Evolutionary conservation across 1,140 invertebrate species (phyloP).

Genomic region (Ephestia elutella): DNA sequence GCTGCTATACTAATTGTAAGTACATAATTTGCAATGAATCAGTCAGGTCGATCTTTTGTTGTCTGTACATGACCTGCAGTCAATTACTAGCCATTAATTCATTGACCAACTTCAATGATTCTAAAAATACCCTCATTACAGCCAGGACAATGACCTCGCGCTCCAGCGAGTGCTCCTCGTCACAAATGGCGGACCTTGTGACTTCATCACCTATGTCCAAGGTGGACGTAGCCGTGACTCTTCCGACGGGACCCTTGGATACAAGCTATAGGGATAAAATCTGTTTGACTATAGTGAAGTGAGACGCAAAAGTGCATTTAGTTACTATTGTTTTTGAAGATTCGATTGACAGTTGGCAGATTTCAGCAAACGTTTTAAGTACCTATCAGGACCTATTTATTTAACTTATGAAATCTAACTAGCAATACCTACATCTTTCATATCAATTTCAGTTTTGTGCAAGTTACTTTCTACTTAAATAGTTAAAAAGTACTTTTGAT

Average conservation of each 20-base stretch:
- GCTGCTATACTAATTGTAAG: conserved; percentile 66
- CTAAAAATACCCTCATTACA: conserved; percentile 18
- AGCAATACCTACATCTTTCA: too few relatives aligned
- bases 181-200: conserved; percentile 54
- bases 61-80: neutral
- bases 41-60: too few relatives aligned
- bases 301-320: conserved; percentile 3
- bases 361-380: too few relatives aligned
- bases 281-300: conserved; percentile 64
- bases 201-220: conserved; percentile 53
- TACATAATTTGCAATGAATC: conserved; percentile 9
- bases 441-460: too few relatives aligned
- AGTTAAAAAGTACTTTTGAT: too few relatives aligned
- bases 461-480: too few relatives aligned
- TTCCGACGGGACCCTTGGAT: conserved; percentile 49
- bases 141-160: conserved; percentile 64
- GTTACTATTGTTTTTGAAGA: neutral
- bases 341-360: neutral
- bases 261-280: conserved; percentile 63
- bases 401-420: too few relatives aligned
- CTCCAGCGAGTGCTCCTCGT: conserved; percentile 61
- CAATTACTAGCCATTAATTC: neutral
- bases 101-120: neutral
- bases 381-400: too few relatives aligned
- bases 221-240: conserved; percentile 61